phyloP scores from a whole-genome alignment of 2,113 vertebrate genomes.

The Bos taurus region ARS-UCD2.0 NC_037330.1:79579001-79579500 shows the following conservation, averaged over 20 bases:
- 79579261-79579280: background rate
- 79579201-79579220: background rate
- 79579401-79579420: background rate
- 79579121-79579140: background rate
- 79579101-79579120: background rate
- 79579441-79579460: background rate
- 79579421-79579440: background rate
- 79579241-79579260: background rate
- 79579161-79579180: background rate
- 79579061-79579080: background rate
- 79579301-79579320: background rate
- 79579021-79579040: background rate
- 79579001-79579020: background rate
- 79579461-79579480: background rate
- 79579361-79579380: background rate
- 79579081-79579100: background rate
- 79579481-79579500: background rate
- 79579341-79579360: background rate
- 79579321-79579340: background rate
- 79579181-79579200: background rate
- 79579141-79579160: background rate
- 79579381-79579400: background rate
- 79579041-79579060: background rate
- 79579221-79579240: background rate
- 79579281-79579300: background rate